Percentiles rank a stretch among this genome's conserved stretches.
phyloP scores from a whole-genome alignment of 2,888 invertebrate species.

The Hemicrepidius hirtus region DNA sequence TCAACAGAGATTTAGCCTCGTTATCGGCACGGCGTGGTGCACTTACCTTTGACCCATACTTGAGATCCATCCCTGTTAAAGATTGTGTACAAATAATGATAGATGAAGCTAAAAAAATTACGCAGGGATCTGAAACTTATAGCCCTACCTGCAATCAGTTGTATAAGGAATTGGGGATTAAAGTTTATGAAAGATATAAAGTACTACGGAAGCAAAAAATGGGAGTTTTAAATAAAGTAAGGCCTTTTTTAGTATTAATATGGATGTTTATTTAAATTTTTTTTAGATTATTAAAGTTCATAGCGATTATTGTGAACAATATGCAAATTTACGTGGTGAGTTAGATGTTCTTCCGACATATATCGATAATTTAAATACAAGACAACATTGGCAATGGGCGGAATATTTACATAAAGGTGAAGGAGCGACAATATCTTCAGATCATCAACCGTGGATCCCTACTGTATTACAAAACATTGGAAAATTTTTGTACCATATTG shows the following conservation, averaged over 20 bases:
- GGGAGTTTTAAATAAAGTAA: conserved; percentile 80
- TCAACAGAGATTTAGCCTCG: conserved; percentile 81
- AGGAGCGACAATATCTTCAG: conserved; percentile 66
- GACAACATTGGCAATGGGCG: conserved; percentile 84
- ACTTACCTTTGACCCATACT: conserved; percentile 66
- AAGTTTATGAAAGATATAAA: conserved; percentile 81
- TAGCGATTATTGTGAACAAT: conserved; percentile 65
- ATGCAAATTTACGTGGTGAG: conserved; percentile 58
- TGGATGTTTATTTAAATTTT: conserved; percentile 1
- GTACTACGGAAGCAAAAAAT: conserved; percentile 79
- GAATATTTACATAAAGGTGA: conserved; percentile 71
- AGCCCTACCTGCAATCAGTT: conserved; percentile 81
- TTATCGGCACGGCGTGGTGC: conserved; percentile 74
- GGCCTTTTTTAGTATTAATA: conserved; percentile 57
- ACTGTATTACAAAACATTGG: conserved; percentile 81
- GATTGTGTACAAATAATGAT: conserved; percentile 79
- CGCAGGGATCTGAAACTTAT: conserved; percentile 86
- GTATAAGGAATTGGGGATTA: conserved; percentile 80
- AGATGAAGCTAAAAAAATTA: conserved; percentile 80
- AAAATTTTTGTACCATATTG: conserved; percentile 89
- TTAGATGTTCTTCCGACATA: conserved; percentile 62
- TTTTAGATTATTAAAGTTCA: conserved; percentile 65
- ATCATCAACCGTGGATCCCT: conserved; percentile 79
- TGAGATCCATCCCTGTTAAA: conserved; percentile 67
- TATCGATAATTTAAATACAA: conserved; percentile 72